phyloP scores from a whole-genome alignment of 2,888 invertebrate genomes.

The Aphidius colemani region DNA sequence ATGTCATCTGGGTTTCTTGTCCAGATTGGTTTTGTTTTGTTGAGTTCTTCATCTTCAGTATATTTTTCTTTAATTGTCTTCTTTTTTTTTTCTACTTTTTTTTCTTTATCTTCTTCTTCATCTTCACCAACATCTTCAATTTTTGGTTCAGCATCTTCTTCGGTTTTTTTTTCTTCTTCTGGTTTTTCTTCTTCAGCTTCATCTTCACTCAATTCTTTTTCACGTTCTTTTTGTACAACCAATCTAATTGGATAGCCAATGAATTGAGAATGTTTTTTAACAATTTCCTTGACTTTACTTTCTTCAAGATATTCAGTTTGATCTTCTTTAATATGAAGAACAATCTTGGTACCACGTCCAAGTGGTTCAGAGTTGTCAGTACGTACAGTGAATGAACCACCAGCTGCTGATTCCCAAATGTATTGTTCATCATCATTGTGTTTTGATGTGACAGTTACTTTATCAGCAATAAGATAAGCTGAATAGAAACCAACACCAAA shows the following conservation, averaged over 20 bases:
- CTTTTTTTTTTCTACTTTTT: constrained; percentile 80
- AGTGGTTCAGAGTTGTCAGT: constrained; percentile 78
- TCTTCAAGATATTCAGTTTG: constrained; percentile 94
- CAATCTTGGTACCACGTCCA: constrained; percentile 94
- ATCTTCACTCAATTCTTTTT: constrained; percentile 94
- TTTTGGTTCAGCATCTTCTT: constrained; percentile 72
- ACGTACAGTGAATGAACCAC: constrained; percentile 94
- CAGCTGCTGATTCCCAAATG: constrained; percentile 97
- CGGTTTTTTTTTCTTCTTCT: constrained; percentile 61
- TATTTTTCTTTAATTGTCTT: constrained; percentile 98
- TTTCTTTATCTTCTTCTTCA: constrained; percentile 74
- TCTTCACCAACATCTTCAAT: constrained; percentile 74
- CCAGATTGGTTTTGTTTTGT: constrained; percentile 99
- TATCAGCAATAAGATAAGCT: constrained; percentile 94
- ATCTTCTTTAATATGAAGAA: constrained; percentile 94
- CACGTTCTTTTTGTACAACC: constrained; percentile 93
- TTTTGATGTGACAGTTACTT: constrained; percentile 90
- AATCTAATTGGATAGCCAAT: constrained; percentile 98
- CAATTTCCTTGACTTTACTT: constrained; percentile 91
- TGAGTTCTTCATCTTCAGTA: constrained; percentile 96
- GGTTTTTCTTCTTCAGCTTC: constrained; percentile 82
- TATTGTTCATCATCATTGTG: constrained; percentile 99
- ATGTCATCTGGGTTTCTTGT: constrained; percentile 97
- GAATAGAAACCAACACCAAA: constrained; percentile 99
- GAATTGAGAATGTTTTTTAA: constrained; percentile 99